A percentile compares a stretch with the other conserved stretches of the same genome.
These are phyloP conservation scores for Odontamblyopus rebecca DNA, from an alignment of 2,797 vertebrate genomes.

Conservation along the genomic window DNA sequence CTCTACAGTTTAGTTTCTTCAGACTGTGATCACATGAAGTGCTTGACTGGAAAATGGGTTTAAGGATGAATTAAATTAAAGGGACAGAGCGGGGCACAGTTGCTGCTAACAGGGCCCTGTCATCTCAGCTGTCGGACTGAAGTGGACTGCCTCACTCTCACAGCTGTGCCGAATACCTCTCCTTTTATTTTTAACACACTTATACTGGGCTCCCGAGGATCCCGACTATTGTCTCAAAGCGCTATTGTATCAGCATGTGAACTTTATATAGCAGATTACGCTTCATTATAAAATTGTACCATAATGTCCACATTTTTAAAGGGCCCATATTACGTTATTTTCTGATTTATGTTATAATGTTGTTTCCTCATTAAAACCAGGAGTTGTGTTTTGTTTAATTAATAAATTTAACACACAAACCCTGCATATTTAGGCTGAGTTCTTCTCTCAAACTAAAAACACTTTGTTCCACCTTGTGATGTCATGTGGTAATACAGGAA, in stretches of 20 bases:
- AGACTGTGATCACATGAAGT: not conserved
- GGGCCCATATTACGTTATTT: too few species aligned
- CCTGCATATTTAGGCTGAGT: too few species aligned
- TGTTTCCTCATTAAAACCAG: too few species aligned
- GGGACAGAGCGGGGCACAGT: conserved; percentile 23
- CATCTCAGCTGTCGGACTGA: conserved; percentile 89
- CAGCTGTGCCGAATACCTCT: conserved; percentile 83
- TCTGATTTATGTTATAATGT: too few species aligned
- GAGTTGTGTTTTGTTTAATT: too few species aligned
- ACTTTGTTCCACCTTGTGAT: too few species aligned
- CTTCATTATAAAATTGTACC: too few species aligned
- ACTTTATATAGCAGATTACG: not conserved
- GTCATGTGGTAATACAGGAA: too few species aligned
- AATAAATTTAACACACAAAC: too few species aligned
- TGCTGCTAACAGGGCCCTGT: conserved; percentile 56
- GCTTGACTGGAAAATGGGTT: conserved; percentile 10
- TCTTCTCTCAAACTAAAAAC: too few species aligned
- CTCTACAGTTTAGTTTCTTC: not conserved
- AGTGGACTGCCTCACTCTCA: conserved; percentile 76
- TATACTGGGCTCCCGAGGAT: conserved; percentile 55
- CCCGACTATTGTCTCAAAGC: conserved; percentile 65
- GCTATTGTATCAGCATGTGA: not conserved
- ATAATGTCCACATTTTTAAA: too few species aligned
- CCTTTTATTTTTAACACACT: conserved; percentile 82
- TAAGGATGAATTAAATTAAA: conserved; percentile 21